Percentiles rank a stretch among this genome's conserved stretches.
phyloP scores from a whole-genome alignment of 2,113 vertebrate genomes.

The Hucho hucho region DNA sequence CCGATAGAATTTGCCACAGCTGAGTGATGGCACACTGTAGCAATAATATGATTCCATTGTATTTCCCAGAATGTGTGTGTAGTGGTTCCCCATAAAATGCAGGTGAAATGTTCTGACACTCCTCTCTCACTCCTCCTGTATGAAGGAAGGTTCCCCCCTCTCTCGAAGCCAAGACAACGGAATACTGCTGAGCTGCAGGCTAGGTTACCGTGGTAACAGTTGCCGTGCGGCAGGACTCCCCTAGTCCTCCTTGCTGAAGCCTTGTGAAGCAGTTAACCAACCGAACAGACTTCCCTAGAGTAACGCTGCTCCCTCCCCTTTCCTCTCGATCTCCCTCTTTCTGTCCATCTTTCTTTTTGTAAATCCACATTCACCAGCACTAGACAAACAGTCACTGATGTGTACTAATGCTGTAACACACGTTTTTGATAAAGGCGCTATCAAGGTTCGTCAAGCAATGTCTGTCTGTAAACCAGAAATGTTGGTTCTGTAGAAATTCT shows the following conservation, averaged over 20 bases:
- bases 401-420: constrained; percentile 55
- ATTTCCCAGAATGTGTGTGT: background rate
- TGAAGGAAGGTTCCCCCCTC: constrained; percentile 72
- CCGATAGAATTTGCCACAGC: background rate
- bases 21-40: background rate
- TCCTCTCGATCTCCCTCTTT: constrained; percentile 31
- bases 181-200: constrained; percentile 74
- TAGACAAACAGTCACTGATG: constrained; percentile 36
- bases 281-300: constrained; percentile 61
- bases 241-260: constrained; percentile 70
- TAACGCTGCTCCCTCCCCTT: constrained; percentile 59
- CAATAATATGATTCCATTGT: background rate
- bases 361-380: constrained; percentile 37
- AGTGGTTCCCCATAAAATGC: constrained; percentile 13
- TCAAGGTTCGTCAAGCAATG: constrained; percentile 44
- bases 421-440: constrained; percentile 45
- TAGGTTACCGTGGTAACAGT: constrained; percentile 85
- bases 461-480: background rate
- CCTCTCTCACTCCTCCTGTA: constrained; percentile 80
- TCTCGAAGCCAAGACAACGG: constrained; percentile 68
- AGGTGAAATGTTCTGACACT: constrained; percentile 45
- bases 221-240: constrained; percentile 65
- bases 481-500: background rate
- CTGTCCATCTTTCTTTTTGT: constrained; percentile 25
- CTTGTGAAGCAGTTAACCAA: constrained; percentile 65